These are phyloP conservation scores for Helicoverpa armigera DNA, from an alignment of 1,140 invertebrate genomes.

Conservation along the genomic window DNA sequence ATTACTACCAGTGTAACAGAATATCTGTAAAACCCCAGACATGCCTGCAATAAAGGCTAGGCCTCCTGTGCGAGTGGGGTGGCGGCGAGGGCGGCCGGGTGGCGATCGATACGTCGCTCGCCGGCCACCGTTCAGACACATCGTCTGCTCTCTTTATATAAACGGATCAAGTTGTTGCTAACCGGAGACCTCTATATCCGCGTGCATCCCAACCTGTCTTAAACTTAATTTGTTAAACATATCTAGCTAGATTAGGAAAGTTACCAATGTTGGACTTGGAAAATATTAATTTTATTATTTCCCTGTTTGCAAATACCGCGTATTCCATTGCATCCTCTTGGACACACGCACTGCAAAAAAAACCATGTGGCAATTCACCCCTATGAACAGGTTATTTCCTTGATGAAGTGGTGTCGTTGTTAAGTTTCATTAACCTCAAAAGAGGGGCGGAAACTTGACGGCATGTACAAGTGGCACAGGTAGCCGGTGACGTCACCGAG, in stretches of 20 bases:
- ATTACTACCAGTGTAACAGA: constrained; percentile 39
- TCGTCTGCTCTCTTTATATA: constrained; percentile 52
- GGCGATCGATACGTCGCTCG: constrained; percentile 66
- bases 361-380: neutral
- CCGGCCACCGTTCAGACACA: constrained; percentile 56
- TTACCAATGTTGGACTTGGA: too few relatives aligned
- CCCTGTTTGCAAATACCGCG: too few relatives aligned
- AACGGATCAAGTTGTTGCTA: constrained; percentile 51
- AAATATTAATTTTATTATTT: too few relatives aligned
- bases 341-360: too few relatives aligned
- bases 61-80: constrained; percentile 45
- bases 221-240: neutral
- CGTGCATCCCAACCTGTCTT: neutral
- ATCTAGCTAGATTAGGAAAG: neutral
- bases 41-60: constrained; percentile 63
- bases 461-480: constrained; percentile 21
- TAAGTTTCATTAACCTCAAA: constrained; percentile 5
- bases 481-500: constrained; percentile 25
- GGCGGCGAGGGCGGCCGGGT: constrained; percentile 32
- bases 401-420: neutral
- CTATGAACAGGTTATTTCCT: neutral
- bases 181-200: neutral
- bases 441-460: neutral
- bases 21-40: constrained; percentile 68
- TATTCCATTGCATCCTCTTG: too few relatives aligned